Percentiles rank a stretch among this genome's conserved stretches.
These are phyloP conservation scores for Cygnus atratus DNA, from an alignment of 2,113 vertebrate species.

Conservation along the genomic window DNA sequence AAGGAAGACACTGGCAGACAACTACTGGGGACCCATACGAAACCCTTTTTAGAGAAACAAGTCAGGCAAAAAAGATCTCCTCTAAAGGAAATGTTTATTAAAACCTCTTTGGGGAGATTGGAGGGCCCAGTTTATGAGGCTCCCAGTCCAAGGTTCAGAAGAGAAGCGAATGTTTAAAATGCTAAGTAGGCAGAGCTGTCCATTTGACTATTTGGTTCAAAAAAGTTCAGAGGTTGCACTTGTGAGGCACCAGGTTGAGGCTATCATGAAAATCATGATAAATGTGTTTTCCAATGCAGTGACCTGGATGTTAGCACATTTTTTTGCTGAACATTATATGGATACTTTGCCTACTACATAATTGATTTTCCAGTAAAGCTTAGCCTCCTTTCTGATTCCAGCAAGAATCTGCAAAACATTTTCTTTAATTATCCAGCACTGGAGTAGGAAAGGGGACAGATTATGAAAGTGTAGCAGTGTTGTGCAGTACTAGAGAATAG, in stretches of 20 bases:
- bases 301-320: conserved; percentile 64
- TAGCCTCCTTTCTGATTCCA: conserved; percentile 45
- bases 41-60: not conserved
- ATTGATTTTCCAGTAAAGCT: conserved; percentile 74
- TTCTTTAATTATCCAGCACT: not conserved
- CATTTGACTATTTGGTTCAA: conserved; percentile 28
- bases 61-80: not conserved
- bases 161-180: conserved; percentile 14
- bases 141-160: not conserved
- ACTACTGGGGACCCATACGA: not conserved
- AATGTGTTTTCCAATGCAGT: conserved; percentile 67
- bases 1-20: not conserved
- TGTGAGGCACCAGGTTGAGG: not conserved
- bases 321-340: conserved; percentile 65
- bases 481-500: not conserved
- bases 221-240: conserved; percentile 56
- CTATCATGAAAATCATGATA: conserved; percentile 57
- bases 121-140: not conserved
- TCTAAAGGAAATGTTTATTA: not conserved
- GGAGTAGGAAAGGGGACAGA: not conserved
- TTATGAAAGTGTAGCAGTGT: conserved; percentile 45
- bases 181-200: conserved; percentile 40
- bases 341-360: conserved; percentile 22
- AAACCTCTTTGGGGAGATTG: not conserved
- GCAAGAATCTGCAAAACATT: conserved; percentile 29